Evolutionary conservation across 2,888 invertebrate genomes (phyloP).

Genomic region (Sipha maydis): DNA sequence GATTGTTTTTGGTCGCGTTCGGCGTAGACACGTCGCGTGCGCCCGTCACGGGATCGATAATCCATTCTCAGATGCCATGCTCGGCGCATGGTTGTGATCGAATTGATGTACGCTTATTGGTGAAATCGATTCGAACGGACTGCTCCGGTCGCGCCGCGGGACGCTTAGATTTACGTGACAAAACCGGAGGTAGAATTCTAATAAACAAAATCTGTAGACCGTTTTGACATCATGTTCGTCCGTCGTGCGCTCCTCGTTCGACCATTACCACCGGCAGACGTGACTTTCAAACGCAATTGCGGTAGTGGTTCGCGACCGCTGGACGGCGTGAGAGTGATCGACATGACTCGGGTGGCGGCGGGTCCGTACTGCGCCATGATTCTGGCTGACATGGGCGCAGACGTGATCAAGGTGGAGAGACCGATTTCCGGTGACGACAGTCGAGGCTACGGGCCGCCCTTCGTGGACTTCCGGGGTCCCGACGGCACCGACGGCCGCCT

Average conservation of each 20-base stretch:
- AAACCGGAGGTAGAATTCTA: no score
- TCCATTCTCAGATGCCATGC: no score
- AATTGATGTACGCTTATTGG: no score
- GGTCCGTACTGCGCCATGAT: slow-evolving; percentile 96
- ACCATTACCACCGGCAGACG: background rate
- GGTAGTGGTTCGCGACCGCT: slow-evolving; percentile 69
- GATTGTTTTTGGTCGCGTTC: background rate
- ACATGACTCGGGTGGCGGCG: slow-evolving; percentile 87
- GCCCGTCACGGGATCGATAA: no score
- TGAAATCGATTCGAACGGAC: no score
- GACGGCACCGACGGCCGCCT: slow-evolving; percentile 68
- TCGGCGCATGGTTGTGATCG: background rate
- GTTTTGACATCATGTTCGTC: no score
- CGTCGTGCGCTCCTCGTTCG: background rate
- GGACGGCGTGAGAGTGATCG: slow-evolving; percentile 78
- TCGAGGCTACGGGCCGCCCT: slow-evolving; percentile 94
- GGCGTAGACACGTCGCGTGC: no score
- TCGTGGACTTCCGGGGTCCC: slow-evolving; percentile 72
- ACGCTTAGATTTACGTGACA: no score
- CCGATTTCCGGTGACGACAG: slow-evolving; percentile 84
- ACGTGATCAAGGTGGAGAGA: slow-evolving; percentile 90
- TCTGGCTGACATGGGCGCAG: slow-evolving; percentile 91
- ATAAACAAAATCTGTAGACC: no score
- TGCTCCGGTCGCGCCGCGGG: no score
- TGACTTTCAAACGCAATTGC: no score